These are phyloP conservation scores for Tipula helvola DNA, from an alignment of 2,888 invertebrate genomes.

Conservation along the genomic window DNA sequence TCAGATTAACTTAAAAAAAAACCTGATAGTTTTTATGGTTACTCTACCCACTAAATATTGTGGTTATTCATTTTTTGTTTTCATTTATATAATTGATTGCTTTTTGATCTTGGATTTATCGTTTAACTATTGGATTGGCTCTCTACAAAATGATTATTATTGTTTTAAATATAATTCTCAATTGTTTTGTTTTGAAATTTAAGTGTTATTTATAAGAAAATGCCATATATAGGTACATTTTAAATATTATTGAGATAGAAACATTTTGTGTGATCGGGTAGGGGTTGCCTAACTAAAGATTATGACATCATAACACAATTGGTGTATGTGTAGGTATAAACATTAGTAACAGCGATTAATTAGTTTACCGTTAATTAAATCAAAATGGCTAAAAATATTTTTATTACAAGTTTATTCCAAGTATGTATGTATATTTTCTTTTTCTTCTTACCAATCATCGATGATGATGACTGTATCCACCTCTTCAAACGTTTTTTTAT, in stretches of 20 bases:
- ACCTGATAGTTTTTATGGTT: not conserved
- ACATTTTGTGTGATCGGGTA: not conserved
- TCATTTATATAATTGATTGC: not conserved
- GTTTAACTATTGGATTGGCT: not conserved
- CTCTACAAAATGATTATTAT: not conserved
- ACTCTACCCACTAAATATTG: not conserved
- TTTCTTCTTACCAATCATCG: not conserved
- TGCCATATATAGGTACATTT: not conserved
- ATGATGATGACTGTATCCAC: not conserved
- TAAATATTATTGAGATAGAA: not conserved
- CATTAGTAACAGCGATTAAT: not conserved
- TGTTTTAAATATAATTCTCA: not conserved
- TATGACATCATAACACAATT: not conserved
- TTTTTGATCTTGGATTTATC: not conserved
- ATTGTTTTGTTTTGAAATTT: not conserved
- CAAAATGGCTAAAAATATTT: not conserved
- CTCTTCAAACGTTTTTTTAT: not conserved
- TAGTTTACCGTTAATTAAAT: not conserved
- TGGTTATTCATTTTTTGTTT: not conserved
- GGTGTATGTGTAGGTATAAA: not conserved
- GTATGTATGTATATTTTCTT: not conserved
- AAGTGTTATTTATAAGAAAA: not conserved
- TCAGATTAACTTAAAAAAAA: not conserved
- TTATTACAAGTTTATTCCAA: not conserved
- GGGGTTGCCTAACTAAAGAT: not conserved